phyloP scores from a whole-genome alignment of 30 jellyfish, hydroid and myxozoan species.

The Aurelia coerulea region DNA sequence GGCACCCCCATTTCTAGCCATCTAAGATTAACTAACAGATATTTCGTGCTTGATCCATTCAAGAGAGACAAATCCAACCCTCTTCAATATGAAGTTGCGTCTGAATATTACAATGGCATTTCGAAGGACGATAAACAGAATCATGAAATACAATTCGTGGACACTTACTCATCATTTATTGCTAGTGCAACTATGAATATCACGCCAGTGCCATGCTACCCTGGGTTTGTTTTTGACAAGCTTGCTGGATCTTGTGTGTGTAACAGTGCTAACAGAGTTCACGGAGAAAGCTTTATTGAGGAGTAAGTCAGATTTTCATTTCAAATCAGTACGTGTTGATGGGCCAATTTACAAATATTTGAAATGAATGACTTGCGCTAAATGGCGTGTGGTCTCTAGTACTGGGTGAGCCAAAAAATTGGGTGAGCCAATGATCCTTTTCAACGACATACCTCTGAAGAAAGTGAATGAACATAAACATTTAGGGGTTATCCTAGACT shows the following conservation, averaged over 20 bases:
- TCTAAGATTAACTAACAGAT: conserved; percentile 5
- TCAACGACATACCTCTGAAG: too few relatives aligned
- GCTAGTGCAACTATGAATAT: conserved; percentile 33
- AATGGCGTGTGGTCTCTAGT: too few relatives aligned
- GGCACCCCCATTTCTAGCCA: conserved; percentile 4
- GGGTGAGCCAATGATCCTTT: too few relatives aligned
- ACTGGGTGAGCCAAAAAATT: too few relatives aligned
- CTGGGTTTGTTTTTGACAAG: conserved; percentile 46
- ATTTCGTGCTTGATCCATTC: conserved; percentile 51
- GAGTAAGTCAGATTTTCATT: conserved; percentile 10
- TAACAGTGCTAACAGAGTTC: too few relatives aligned
- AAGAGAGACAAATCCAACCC: not conserved
- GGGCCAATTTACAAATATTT: too few relatives aligned
- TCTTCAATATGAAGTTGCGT: not conserved
- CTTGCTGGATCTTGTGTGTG: conserved; percentile 15
- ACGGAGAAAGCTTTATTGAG: not conserved
- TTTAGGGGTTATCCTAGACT: too few relatives aligned
- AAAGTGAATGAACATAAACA: too few relatives aligned
- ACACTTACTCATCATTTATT: conserved; percentile 51
- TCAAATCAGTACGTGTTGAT: too few relatives aligned
- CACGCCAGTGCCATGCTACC: conserved; percentile 49
- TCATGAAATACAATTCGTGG: conserved; percentile 47
- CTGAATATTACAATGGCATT: not conserved
- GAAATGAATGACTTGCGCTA: too few relatives aligned
- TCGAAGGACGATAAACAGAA: not conserved